Conservation (phyloP, 1,140 invertebrate genomes). For the Psix sp. region DNA sequence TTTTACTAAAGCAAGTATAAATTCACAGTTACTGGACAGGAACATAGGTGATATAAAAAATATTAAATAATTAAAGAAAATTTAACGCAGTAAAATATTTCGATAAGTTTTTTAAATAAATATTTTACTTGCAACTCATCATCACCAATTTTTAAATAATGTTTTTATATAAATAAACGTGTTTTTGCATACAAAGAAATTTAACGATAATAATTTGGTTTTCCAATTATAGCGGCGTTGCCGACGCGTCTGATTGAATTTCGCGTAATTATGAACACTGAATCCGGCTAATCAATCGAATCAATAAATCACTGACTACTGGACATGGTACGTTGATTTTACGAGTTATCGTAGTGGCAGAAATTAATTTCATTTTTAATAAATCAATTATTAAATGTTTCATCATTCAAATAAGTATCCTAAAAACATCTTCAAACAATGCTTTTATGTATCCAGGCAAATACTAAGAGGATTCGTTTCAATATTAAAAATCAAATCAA, state of each 20-base stretch:
- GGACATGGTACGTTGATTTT: constrained; percentile 25
- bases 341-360: not conserved
- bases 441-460: not conserved
- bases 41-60: too few species aligned
- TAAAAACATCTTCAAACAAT: not conserved
- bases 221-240: constrained; percentile 15
- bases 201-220: constrained; percentile 20
- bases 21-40: too few species aligned
- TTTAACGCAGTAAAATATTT: too few species aligned
- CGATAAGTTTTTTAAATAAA: too few species aligned
- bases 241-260: constrained; percentile 8
- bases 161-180: too few species aligned
- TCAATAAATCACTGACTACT: constrained; percentile 41
- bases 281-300: constrained; percentile 40
- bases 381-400: constrained; percentile 28
- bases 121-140: too few species aligned
- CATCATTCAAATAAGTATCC: constrained; percentile 2
- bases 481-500: too few species aligned
- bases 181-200: too few species aligned
- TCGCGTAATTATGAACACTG: constrained; percentile 36
- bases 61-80: too few species aligned
- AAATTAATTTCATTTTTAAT: constrained; percentile 34
- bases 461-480: not conserved
- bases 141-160: too few species aligned
- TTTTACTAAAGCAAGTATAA: too few species aligned